Evolutionary conservation across 2,888 invertebrate genomes (phyloP).

Genomic region (Prosapia bicincta): DNA sequence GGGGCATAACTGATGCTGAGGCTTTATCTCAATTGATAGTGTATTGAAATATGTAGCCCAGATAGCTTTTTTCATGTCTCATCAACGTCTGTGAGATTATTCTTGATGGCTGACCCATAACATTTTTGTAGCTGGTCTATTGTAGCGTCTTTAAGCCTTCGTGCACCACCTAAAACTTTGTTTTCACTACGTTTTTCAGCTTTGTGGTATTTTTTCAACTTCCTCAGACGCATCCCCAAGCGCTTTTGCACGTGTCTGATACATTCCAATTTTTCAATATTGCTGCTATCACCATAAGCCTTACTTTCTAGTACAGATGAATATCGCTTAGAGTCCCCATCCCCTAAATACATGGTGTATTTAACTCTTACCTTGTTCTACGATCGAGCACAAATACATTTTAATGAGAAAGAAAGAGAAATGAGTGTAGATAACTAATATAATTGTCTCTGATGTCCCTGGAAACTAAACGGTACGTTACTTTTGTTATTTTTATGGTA

Average conservation of each 20-base stretch:
- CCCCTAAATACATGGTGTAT: neutral
- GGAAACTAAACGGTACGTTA: too few species aligned
- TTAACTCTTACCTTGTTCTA: too few species aligned
- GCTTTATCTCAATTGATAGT: conserved; percentile 36
- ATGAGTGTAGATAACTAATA: too few species aligned
- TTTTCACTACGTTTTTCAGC: conserved; percentile 11
- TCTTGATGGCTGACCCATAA: conserved; percentile 39
- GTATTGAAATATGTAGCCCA: conserved; percentile 40
- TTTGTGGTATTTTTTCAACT: neutral
- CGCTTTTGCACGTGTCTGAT: neutral
- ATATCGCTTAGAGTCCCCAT: neutral
- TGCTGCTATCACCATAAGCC: neutral
- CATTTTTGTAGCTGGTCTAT: conserved; percentile 38
- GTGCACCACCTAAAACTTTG: conserved; percentile 32
- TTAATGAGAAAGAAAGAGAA: too few species aligned
- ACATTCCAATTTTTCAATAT: neutral
- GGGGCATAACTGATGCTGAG: conserved; percentile 28
- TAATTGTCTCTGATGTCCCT: too few species aligned
- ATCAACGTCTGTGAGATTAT: conserved; percentile 30
- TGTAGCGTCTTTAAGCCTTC: conserved; percentile 35
- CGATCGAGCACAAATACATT: too few species aligned
- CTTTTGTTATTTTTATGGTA: too few species aligned
- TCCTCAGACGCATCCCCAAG: neutral
- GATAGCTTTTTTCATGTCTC: conserved; percentile 38
- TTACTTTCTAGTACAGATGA: neutral